phyloP scores from a whole-genome alignment of 2,797 vertebrate species.

The Pterois miles region DNA sequence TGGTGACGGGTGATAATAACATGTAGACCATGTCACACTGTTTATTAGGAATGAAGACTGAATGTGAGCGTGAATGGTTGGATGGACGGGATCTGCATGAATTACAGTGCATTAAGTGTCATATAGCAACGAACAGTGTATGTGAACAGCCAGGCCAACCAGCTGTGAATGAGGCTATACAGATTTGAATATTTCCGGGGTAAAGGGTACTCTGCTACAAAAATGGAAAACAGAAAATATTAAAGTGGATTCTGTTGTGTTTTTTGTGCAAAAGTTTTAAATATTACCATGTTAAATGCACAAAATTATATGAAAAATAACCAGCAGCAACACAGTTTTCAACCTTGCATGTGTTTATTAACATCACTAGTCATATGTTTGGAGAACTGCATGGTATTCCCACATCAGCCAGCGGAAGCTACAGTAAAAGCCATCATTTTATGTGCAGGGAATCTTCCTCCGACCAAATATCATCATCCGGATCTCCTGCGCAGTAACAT shows the following conservation, averaged over 20 bases:
- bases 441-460: conserved; percentile 22
- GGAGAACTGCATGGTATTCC: background rate
- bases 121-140: too few species aligned
- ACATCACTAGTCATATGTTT: background rate
- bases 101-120: too few species aligned
- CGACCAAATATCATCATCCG: conserved; percentile 32
- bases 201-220: too few species aligned
- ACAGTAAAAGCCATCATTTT: conserved; percentile 10
- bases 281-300: background rate
- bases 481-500: conserved; percentile 28
- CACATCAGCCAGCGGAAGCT: background rate
- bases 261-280: background rate
- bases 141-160: too few species aligned
- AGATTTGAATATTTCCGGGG: too few species aligned
- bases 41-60: too few species aligned
- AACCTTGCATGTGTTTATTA: background rate
- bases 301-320: background rate
- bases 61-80: too few species aligned
- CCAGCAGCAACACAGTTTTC: background rate
- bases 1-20: too few species aligned
- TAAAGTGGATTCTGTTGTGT: background rate
- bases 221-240: background rate
- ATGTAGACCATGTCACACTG: too few species aligned
- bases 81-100: too few species aligned
- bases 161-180: too few species aligned